Evolutionary conservation across 2,888 invertebrate genomes (phyloP).

Genomic region (Aleiodes testaceus): DNA sequence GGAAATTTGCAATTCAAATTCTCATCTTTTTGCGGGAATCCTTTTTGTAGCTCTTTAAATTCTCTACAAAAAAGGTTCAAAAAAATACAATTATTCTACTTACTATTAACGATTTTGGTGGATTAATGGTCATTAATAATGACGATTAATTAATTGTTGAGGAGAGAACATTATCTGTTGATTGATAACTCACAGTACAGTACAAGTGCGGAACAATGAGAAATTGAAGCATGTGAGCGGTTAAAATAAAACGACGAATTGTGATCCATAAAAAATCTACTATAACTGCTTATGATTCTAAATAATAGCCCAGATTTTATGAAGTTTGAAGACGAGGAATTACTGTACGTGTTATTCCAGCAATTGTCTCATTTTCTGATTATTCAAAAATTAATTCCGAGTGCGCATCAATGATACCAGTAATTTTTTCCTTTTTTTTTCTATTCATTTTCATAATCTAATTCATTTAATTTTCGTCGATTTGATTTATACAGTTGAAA

Average conservation of each 20-base stretch:
- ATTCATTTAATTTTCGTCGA: constrained; percentile 10
- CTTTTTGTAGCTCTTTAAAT: not conserved
- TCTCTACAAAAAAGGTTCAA: constrained; percentile 1
- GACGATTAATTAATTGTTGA: not conserved
- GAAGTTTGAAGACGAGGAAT: constrained; percentile 61
- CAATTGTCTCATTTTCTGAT: constrained; percentile 56
- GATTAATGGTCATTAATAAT: no score
- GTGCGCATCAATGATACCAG: not conserved
- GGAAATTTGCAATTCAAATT: constrained; percentile 16
- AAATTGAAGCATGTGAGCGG: constrained; percentile 40
- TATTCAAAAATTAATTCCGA: not conserved
- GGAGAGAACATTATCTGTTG: constrained; percentile 13
- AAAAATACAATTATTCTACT: not conserved
- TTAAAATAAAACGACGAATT: constrained; percentile 38
- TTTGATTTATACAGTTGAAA: no score
- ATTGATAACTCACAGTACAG: constrained; percentile 27
- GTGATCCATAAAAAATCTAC: constrained; percentile 41
- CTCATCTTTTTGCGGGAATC: not conserved
- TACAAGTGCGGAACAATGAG: not conserved
- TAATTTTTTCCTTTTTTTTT: not conserved
- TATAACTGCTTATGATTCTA: constrained; percentile 63
- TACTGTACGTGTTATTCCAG: constrained; percentile 62
- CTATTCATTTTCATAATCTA: not conserved
- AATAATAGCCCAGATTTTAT: constrained; percentile 63
- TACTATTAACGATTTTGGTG: no score